These are phyloP conservation scores for Galbula dea DNA, from an alignment of 2,113 vertebrate genomes.

Conservation along the genomic window DNA sequence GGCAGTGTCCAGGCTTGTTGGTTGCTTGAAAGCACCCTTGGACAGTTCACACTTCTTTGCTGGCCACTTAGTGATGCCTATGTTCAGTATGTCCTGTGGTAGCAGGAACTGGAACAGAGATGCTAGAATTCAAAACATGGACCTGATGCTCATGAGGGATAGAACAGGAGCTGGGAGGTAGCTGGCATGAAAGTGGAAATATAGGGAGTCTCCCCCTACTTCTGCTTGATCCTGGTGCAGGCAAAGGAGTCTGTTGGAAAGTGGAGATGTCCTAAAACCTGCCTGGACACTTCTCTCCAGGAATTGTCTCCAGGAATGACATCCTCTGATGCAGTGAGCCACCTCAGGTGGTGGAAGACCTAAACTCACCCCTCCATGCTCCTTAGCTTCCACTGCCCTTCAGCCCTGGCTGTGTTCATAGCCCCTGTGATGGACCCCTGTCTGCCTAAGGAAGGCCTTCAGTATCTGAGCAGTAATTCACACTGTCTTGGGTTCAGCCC, in stretches of 20 bases:
- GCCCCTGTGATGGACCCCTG: fast-evolving
- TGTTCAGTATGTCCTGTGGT: neutral
- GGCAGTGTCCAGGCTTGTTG: neutral
- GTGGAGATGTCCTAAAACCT: neutral
- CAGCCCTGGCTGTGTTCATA: fast-evolving
- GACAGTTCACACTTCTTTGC: neutral
- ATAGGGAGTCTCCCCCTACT: neutral
- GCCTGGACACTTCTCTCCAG: neutral
- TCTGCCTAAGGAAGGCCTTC: neutral
- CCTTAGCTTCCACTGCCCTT: neutral
- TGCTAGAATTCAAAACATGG: neutral
- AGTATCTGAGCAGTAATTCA: neutral
- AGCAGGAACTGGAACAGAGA: neutral
- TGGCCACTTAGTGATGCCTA: neutral
- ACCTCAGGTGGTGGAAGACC: neutral
- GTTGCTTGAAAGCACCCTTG: neutral
- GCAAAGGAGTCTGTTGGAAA: neutral
- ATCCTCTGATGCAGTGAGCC: neutral
- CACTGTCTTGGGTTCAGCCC: neutral
- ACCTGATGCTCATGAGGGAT: neutral
- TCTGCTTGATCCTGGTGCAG: neutral
- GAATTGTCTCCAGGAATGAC: neutral
- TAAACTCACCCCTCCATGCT: fast-evolving
- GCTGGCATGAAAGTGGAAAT: neutral
- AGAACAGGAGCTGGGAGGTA: neutral